phyloP scores from a whole-genome alignment of 2,113 vertebrate genomes.

The Indri indri region DNA sequence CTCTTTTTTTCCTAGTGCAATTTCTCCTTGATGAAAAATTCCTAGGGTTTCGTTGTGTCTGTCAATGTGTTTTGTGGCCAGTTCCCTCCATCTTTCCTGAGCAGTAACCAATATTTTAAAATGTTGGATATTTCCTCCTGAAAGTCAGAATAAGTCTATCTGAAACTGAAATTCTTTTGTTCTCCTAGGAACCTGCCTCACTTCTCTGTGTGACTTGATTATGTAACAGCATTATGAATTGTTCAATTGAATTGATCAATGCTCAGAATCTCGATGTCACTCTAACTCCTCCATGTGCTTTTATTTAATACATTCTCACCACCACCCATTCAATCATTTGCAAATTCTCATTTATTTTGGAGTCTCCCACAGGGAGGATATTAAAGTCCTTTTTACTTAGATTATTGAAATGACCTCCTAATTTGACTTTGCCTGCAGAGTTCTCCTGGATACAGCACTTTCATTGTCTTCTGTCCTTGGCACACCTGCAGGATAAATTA shows the following conservation, averaged over 20 bases:
- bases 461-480: background rate
- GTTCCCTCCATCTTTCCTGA: background rate
- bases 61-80: background rate
- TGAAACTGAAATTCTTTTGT: background rate
- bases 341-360: background rate
- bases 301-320: background rate
- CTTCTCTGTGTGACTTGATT: background rate
- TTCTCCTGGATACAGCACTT: background rate
- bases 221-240: background rate
- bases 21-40: background rate
- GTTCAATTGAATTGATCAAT: background rate
- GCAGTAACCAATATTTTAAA: background rate
- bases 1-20: background rate
- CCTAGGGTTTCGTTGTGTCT: background rate
- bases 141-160: background rate
- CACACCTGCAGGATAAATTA: background rate
- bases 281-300: background rate
- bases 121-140: background rate
- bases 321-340: background rate
- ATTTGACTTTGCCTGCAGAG: background rate
- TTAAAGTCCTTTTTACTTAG: background rate
- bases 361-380: background rate
- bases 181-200: background rate
- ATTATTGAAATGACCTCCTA: background rate
- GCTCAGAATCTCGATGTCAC: background rate